Percentiles rank a stretch among this genome's conserved stretches.
Evolutionary conservation across 2,888 invertebrate species (phyloP).

Genomic region (Euplexia lucipara): DNA sequence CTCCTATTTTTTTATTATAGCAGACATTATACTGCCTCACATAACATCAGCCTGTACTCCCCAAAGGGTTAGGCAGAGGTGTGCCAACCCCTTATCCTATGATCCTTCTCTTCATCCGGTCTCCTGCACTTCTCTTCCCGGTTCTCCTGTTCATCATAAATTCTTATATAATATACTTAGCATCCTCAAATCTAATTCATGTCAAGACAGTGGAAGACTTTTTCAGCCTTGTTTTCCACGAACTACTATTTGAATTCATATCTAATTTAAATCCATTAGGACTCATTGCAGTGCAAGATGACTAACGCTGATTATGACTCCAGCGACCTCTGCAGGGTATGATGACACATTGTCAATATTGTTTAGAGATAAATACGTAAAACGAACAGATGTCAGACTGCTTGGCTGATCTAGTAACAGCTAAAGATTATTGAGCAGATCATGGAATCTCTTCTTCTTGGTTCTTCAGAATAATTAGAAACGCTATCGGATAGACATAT

Average conservation of each 20-base stretch:
- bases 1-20: no score
- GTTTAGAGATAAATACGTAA: not conserved
- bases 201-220: slow-evolving; percentile 11
- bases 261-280: slow-evolving; percentile 40
- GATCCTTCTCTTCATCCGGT: no score
- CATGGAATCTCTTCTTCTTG: not conserved
- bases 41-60: no score
- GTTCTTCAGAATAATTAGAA: no score
- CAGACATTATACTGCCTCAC: no score
- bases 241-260: slow-evolving; percentile 32
- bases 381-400: not conserved
- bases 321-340: slow-evolving; percentile 5
- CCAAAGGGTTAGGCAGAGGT: no score
- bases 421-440: not conserved
- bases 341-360: slow-evolving; percentile 9
- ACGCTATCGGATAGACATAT: no score
- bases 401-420: not conserved
- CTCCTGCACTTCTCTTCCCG: no score
- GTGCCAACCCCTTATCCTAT: no score
- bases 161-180: no score
- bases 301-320: slow-evolving; percentile 19
- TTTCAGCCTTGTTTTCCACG: slow-evolving; percentile 1
- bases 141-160: no score
- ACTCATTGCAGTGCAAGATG: slow-evolving; percentile 32
- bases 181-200: not conserved